phyloP scores from a whole-genome alignment of 2,797 vertebrate species.

The Hydrocynus forskahlii region DNA sequence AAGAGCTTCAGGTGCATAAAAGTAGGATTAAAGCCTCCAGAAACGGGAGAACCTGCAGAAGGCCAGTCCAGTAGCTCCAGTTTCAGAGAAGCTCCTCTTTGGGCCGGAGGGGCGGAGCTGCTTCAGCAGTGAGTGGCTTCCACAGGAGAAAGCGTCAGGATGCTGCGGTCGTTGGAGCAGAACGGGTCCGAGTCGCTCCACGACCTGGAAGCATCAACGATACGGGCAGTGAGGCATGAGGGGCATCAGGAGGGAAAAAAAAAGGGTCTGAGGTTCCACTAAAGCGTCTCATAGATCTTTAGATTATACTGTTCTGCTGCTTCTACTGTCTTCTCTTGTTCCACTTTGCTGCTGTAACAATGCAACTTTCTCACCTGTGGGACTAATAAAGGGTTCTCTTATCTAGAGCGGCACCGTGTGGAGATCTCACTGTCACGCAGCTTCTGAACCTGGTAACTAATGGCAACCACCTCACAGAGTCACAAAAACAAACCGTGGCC shows the following conservation, averaged over 20 bases:
- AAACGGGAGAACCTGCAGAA: slow-evolving; percentile 5
- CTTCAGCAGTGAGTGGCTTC: slow-evolving; percentile 80
- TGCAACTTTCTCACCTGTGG: too few relatives aligned
- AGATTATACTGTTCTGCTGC: too few relatives aligned
- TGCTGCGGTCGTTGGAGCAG: slow-evolving; percentile 93
- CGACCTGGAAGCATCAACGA: slow-evolving; percentile 91
- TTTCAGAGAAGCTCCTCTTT: slow-evolving; percentile 4
- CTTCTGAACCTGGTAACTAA: not conserved
- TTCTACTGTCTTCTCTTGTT: too few relatives aligned
- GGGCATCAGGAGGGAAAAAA: not conserved
- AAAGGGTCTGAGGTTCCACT: too few relatives aligned
- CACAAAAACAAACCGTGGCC: not conserved
- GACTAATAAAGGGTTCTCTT: too few relatives aligned
- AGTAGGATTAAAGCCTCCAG: slow-evolving; percentile 56
- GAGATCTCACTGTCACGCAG: not conserved
- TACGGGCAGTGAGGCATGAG: slow-evolving; percentile 69
- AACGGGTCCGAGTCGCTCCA: slow-evolving; percentile 91
- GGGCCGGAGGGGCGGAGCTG: slow-evolving; percentile 28
- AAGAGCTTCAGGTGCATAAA: slow-evolving; percentile 67
- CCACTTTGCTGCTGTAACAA: too few relatives aligned
- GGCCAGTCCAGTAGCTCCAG: not conserved
- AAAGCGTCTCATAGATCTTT: too few relatives aligned
- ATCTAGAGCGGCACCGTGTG: not conserved
- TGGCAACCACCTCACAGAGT: not conserved
- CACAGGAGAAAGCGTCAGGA: slow-evolving; percentile 93